A percentile compares a stretch with the other conserved stretches of the same genome.
Conservation (phyloP, 2,797 vertebrate species). For the Oreonectes daqikongensis region DNA sequence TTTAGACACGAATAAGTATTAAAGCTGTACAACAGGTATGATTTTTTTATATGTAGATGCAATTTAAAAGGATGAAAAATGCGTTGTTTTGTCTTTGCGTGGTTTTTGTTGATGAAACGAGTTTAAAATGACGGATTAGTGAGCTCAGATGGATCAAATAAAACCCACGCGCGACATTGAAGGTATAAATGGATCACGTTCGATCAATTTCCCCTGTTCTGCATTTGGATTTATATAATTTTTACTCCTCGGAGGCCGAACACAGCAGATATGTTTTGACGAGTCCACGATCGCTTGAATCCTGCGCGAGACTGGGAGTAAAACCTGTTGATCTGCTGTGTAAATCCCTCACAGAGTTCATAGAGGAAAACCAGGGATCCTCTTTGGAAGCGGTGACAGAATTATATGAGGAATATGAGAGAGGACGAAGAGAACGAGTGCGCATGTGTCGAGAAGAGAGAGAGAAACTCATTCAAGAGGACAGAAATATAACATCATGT, state of each 20-base stretch:
- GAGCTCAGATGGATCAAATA: neutral
- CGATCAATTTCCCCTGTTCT: constrained; percentile 48
- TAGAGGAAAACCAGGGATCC: constrained; percentile 51
- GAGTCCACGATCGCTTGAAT: constrained; percentile 66
- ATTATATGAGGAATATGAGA: constrained; percentile 74
- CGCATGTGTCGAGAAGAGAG: constrained; percentile 68
- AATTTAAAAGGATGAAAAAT: neutral
- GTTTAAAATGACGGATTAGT: neutral
- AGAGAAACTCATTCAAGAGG: constrained; percentile 64
- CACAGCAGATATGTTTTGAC: constrained; percentile 64
- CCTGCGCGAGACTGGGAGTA: constrained; percentile 62
- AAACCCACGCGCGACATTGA: neutral
- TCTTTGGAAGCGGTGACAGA: constrained; percentile 63
- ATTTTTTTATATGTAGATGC: neutral
- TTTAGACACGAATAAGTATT: constrained; percentile 19
- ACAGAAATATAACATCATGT: constrained; percentile 40
- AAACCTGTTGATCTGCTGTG: constrained; percentile 73
- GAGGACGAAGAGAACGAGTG: constrained; percentile 66
- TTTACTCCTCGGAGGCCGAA: constrained; percentile 52
- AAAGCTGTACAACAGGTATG: no score
- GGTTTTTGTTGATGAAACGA: neutral
- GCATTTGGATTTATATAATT: constrained; percentile 68
- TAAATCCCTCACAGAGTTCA: constrained; percentile 68
- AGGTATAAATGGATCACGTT: constrained; percentile 63
- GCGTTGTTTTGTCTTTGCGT: neutral